phyloP scores from a whole-genome alignment of 2,888 invertebrate species.

The Craniophora ligustri region DNA sequence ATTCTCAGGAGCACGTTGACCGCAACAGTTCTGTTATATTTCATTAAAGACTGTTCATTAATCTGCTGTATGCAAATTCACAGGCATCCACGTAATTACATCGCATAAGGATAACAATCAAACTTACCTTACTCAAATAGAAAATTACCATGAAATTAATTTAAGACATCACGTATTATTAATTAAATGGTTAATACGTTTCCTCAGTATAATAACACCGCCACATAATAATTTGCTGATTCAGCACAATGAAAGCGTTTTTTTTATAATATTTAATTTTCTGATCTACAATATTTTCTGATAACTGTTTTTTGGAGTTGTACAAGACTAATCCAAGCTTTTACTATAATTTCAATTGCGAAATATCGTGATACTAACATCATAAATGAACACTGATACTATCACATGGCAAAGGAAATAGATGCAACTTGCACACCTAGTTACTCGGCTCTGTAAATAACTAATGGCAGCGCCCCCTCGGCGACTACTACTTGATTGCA shows the following conservation, averaged over 20 bases:
- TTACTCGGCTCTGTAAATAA: conserved; percentile 56
- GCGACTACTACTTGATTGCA: conserved; percentile 65
- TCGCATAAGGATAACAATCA: conserved; percentile 66
- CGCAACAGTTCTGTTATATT: conserved; percentile 68
- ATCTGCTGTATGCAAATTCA: conserved; percentile 77
- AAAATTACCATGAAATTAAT: conserved; percentile 70
- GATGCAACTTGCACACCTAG: conserved; percentile 56
- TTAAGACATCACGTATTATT: conserved; percentile 38
- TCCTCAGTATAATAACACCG: conserved; percentile 19
- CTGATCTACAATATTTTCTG: conserved; percentile 5
- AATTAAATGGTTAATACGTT: conserved; percentile 23
- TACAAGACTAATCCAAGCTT: conserved; percentile 14
- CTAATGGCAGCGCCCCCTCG: conserved; percentile 61
- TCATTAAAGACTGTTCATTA: conserved; percentile 68
- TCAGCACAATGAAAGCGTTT: conserved; percentile 19
- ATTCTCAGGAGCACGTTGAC: conserved; percentile 76
- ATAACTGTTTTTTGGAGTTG: neutral
- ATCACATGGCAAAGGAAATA: conserved; percentile 44
- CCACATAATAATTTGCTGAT: conserved; percentile 16
- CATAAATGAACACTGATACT: conserved; percentile 43
- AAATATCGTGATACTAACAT: conserved; percentile 40
- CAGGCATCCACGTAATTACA: conserved; percentile 72
- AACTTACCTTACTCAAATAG: conserved; percentile 64
- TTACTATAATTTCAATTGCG: conserved; percentile 36
- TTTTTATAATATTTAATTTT: neutral